Evolutionary conservation across 2,797 vertebrate genomes (phyloP).

Genomic region (Myotis myotis): DNA sequence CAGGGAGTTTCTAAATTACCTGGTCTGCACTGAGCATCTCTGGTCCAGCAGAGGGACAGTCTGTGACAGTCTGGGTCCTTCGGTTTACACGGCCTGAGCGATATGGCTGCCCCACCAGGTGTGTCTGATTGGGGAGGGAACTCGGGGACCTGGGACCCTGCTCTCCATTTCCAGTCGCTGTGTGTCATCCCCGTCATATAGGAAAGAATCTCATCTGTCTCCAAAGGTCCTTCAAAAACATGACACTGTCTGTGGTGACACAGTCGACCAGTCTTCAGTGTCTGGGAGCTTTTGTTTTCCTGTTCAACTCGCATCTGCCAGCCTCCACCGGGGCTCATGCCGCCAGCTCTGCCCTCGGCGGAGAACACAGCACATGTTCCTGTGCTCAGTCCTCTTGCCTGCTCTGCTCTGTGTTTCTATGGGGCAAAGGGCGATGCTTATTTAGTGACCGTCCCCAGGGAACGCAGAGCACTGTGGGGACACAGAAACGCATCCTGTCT

Average conservation of each 20-base stretch:
- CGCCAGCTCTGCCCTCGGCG: background rate
- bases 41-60: background rate
- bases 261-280: too few relatives aligned
- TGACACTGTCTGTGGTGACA: background rate
- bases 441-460: background rate
- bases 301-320: background rate
- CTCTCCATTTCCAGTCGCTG: background rate
- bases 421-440: background rate
- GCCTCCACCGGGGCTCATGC: too few relatives aligned
- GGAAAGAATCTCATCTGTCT: background rate
- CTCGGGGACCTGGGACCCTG: accelerated
- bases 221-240: background rate
- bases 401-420: accelerated
- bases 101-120: too few relatives aligned
- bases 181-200: too few relatives aligned
- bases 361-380: accelerated
- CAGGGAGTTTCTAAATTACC: background rate
- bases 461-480: background rate
- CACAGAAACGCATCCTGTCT: accelerated
- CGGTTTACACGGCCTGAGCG: background rate
- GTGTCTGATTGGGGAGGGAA: background rate
- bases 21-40: background rate
- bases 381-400: background rate
- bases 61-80: too few relatives aligned
- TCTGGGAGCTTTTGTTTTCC: background rate